Evolutionary conservation across 2,113 vertebrate species (phyloP).

Genomic region (Agapornis roseicollis): DNA sequence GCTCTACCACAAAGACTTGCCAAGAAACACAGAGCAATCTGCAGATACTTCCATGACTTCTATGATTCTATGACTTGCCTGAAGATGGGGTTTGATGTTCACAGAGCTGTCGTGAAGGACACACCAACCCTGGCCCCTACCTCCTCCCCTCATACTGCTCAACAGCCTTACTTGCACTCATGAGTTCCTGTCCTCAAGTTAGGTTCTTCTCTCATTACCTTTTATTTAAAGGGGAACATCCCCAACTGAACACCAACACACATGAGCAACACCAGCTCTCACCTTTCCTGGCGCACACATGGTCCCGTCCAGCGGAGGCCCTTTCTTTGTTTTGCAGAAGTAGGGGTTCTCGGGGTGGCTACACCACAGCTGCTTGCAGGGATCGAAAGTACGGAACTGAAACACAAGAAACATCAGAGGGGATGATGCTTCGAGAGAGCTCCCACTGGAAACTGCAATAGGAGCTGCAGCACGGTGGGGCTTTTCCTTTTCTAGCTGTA

Average conservation of each 20-base stretch:
- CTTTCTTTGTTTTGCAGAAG: slow-evolving; percentile 99
- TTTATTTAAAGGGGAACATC: not conserved
- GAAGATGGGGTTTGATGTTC: accelerated
- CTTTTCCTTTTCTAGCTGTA: not conserved
- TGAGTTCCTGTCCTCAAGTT: not conserved
- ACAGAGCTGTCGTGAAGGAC: not conserved
- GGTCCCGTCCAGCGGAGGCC: slow-evolving; percentile 94
- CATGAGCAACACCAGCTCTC: not conserved
- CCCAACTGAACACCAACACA: not conserved
- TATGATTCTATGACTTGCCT: too few species aligned
- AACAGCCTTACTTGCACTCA: not conserved
- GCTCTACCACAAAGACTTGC: not conserved
- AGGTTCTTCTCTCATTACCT: not conserved
- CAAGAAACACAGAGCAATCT: not conserved
- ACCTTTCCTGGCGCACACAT: slow-evolving; percentile 95
- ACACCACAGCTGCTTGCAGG: slow-evolving; percentile 98
- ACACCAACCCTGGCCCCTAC: not conserved
- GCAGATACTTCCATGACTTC: not conserved
- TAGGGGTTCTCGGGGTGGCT: slow-evolving; percentile 98
- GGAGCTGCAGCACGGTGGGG: not conserved
- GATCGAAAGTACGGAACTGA: slow-evolving; percentile 95
- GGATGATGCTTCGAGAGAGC: not conserved
- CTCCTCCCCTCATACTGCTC: not conserved
- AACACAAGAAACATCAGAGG: slow-evolving; percentile 3
- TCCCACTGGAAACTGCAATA: not conserved